Conservation (phyloP, 2,113 vertebrate genomes). For the Anoura caudifer region DNA sequence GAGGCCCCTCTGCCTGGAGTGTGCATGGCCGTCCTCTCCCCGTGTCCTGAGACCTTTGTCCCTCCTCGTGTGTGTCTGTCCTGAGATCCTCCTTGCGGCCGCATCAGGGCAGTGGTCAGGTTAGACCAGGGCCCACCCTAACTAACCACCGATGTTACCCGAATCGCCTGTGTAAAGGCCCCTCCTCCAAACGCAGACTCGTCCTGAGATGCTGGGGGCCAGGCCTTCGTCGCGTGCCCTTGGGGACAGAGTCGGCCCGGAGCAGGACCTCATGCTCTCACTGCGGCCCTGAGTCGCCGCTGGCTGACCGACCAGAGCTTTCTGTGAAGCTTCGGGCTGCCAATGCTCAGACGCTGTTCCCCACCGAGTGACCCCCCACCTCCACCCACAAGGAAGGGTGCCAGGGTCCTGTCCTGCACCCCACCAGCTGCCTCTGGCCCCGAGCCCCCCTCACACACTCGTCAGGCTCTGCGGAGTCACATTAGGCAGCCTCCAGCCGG, state of each 20-base stretch:
- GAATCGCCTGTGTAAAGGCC: neutral
- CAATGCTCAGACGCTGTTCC: too few species aligned
- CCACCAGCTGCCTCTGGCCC: neutral
- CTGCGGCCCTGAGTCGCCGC: too few species aligned
- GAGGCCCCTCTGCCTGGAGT: neutral
- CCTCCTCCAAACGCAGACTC: neutral
- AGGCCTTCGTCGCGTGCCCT: neutral
- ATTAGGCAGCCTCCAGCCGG: neutral
- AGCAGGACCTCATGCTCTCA: neutral
- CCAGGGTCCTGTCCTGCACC: neutral
- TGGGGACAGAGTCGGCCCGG: neutral
- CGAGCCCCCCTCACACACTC: neutral
- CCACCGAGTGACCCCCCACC: neutral
- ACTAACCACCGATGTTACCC: neutral
- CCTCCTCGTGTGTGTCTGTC: neutral
- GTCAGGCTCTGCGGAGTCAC: neutral
- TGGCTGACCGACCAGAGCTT: too few species aligned
- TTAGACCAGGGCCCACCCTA: neutral
- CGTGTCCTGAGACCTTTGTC: accelerated
- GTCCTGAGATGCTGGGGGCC: neutral
- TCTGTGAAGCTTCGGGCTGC: too few species aligned
- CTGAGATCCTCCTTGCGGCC: neutral
- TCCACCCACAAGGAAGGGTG: neutral
- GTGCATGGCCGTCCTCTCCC: neutral
- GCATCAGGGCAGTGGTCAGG: neutral